These are phyloP conservation scores for Craseonycteris thonglongyai DNA, from an alignment of 2,113 vertebrate genomes.

Conservation along the genomic window DNA sequence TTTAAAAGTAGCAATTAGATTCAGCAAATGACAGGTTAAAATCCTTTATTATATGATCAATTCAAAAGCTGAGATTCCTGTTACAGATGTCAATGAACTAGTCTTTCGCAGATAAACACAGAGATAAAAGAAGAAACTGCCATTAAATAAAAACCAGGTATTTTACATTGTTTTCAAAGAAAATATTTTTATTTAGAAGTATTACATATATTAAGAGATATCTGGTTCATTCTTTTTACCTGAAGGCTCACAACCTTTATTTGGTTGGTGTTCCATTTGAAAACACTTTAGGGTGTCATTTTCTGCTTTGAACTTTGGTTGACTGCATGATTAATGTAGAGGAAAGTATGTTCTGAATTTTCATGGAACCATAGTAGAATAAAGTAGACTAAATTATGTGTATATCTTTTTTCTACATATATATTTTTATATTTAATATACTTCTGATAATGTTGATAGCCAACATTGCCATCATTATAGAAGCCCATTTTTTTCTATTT, in stretches of 20 bases:
- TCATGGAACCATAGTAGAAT: neutral
- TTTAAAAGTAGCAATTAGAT: constrained; percentile 33
- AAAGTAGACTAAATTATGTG: neutral
- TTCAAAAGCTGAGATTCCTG: neutral
- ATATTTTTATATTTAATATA: neutral
- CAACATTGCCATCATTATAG: neutral
- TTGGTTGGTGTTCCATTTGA: neutral
- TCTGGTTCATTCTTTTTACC: neutral
- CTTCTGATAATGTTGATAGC: neutral
- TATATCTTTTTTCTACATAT: neutral
- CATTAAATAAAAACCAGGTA: neutral
- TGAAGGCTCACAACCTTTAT: neutral
- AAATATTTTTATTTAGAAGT: constrained; percentile 5
- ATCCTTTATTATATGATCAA: constrained; percentile 29
- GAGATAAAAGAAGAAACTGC: neutral
- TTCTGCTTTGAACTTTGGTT: neutral
- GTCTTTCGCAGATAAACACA: neutral
- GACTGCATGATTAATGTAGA: neutral
- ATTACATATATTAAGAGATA: neutral
- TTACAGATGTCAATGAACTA: neutral
- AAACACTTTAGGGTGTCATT: neutral
- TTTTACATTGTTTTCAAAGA: constrained; percentile 23
- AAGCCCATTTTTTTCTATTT: neutral
- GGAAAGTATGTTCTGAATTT: neutral
- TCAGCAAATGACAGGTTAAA: neutral